phyloP scores from a whole-genome alignment of 2,113 vertebrate species.

The Paradoxurus hermaphroditus region DNA sequence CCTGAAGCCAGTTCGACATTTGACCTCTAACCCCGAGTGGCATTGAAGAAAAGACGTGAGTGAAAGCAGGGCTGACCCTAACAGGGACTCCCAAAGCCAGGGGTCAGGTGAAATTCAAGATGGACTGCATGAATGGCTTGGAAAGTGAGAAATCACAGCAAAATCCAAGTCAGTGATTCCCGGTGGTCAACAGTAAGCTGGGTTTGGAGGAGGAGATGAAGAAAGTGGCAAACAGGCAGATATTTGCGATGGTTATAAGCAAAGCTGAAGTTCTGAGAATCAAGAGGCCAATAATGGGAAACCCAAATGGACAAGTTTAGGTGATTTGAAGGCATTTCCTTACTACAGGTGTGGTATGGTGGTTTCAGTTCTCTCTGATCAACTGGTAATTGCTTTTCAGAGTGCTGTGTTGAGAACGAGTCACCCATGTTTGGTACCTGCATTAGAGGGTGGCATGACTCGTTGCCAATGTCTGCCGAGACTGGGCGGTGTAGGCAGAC shows the following conservation, averaged over 20 bases:
- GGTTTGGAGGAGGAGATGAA: neutral
- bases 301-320: neutral
- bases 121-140: neutral
- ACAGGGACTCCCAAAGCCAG: neutral
- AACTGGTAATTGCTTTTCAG: neutral
- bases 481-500: neutral
- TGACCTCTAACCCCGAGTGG: neutral
- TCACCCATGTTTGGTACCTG: neutral
- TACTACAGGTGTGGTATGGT: neutral
- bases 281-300: neutral
- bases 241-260: neutral
- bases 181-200: neutral
- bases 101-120: neutral
- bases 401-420: neutral
- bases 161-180: neutral
- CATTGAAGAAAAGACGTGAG: neutral
- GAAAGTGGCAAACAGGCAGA: neutral
- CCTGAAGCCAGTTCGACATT: neutral
- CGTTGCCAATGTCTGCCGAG: neutral
- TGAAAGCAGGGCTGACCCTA: neutral
- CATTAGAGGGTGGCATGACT: neutral
- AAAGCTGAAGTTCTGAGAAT: neutral
- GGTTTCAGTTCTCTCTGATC: neutral
- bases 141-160: neutral
- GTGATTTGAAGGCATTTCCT: neutral